Percentiles rank a stretch among this genome's conserved stretches.
These are phyloP conservation scores for Lasius platythorax DNA, from an alignment of 2,888 invertebrate genomes.

Conservation along the genomic window DNA sequence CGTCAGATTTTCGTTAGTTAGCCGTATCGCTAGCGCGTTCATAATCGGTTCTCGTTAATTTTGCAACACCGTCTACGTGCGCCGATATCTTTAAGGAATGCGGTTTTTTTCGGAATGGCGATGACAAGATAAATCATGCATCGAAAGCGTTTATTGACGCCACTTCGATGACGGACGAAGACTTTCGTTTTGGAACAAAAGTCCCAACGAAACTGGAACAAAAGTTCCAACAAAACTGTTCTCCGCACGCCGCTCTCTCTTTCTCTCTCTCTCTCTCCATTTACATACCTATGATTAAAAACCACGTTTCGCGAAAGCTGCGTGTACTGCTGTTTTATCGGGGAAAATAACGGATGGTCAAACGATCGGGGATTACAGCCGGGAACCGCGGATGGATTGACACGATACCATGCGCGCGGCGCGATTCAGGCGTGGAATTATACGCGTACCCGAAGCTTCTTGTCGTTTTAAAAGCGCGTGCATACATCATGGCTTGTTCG, in stretches of 20 bases:
- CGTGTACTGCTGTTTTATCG: constrained; percentile 47
- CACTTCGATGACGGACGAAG: neutral
- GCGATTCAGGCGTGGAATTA: constrained; percentile 66
- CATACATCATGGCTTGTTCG: constrained; percentile 65
- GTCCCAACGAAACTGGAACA: neutral
- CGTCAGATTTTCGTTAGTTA: constrained; percentile 4
- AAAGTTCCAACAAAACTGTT: constrained; percentile 25
- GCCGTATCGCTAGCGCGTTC: constrained; percentile 16
- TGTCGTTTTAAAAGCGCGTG: constrained; percentile 67
- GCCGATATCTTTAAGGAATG: neutral
- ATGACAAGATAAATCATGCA: neutral
- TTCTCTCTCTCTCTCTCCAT: neutral
- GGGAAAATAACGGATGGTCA: constrained; percentile 58
- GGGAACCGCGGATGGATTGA: constrained; percentile 55
- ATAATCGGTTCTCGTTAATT: constrained; percentile 9
- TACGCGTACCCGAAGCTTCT: constrained; percentile 63
- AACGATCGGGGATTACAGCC: constrained; percentile 63
- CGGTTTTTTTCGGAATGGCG: neutral
- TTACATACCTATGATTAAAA: constrained; percentile 56
- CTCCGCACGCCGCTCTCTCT: constrained; percentile 8
- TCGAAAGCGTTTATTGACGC: neutral
- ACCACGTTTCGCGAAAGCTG: constrained; percentile 52
- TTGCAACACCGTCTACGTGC: neutral
- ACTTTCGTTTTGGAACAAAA: no score
- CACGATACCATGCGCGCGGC: constrained; percentile 44